Evolutionary conservation across 2,113 vertebrate genomes (phyloP).

Genomic region (Gambusia holbrooki): DNA sequence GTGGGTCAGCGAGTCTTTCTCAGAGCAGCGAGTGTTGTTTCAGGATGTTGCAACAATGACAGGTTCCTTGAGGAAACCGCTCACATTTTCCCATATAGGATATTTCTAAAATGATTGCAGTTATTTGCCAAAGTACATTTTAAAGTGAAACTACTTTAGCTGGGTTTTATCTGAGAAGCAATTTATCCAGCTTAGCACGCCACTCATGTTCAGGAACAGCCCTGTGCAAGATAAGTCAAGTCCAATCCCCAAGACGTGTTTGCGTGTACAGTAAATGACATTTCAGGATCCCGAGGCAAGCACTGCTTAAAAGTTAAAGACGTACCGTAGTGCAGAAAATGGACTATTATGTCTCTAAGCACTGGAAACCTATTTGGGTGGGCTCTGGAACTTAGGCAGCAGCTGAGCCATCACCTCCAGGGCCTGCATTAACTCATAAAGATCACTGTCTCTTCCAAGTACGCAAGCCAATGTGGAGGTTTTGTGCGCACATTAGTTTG

Average conservation of each 20-base stretch:
- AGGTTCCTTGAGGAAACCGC: conserved; percentile 36
- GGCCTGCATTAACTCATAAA: conserved; percentile 70
- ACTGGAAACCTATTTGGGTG: conserved; percentile 62
- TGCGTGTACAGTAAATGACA: conserved; percentile 36
- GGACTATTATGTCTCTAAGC: conserved; percentile 51
- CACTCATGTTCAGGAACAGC: conserved; percentile 29
- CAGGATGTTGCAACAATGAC: conserved; percentile 61
- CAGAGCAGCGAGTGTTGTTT: conserved; percentile 53
- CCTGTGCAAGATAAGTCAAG: conserved; percentile 32
- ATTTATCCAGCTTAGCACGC: conserved; percentile 46
- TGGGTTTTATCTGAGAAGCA: conserved; percentile 43
- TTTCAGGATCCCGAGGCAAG: conserved; percentile 40
- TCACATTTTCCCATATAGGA: conserved; percentile 16
- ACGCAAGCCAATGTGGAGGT: conserved; percentile 42
- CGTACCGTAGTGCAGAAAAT: conserved; percentile 37
- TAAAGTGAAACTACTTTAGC: conserved; percentile 20
- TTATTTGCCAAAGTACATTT: conserved; percentile 45
- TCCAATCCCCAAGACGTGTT: conserved; percentile 19
- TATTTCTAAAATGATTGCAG: conserved; percentile 18
- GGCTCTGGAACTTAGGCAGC: conserved; percentile 58
- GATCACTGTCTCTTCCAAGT: conserved; percentile 68
- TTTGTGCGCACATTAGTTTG: not conserved
- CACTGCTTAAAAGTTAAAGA: conserved; percentile 27
- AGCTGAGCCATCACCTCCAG: conserved; percentile 71
- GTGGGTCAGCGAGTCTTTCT: conserved; percentile 50